A percentile compares a stretch with the other conserved stretches of the same genome.
Evolutionary conservation across 2,113 vertebrate species (phyloP).

Genomic region (Neolamprologus ventralis): DNA sequence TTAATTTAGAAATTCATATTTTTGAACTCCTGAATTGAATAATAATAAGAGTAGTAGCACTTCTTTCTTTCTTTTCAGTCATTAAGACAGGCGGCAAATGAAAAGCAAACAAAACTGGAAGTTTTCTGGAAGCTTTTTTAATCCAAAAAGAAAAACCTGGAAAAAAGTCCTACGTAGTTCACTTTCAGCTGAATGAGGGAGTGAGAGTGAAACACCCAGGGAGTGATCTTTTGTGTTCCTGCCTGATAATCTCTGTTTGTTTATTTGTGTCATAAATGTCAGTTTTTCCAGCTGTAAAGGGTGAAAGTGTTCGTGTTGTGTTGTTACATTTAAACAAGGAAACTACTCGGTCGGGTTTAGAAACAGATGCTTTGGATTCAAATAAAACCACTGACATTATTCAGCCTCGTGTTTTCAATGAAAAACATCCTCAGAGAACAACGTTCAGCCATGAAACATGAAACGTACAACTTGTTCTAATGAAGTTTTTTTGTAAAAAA

Average conservation of each 20-base stretch:
- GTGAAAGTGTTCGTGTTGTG: fast-evolving
- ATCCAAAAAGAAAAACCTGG: not conserved
- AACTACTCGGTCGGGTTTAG: not conserved
- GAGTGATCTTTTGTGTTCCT: not conserved
- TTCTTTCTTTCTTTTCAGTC: not conserved
- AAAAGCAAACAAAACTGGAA: not conserved
- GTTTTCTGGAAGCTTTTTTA: not conserved
- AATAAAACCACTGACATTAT: not conserved
- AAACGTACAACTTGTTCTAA: not conserved
- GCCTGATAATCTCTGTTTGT: not conserved
- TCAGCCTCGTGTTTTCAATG: not conserved
- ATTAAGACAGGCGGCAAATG: not conserved
- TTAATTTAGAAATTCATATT: not conserved
- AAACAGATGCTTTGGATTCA: not conserved
- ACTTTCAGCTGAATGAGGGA: not conserved
- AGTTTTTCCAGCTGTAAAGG: not conserved
- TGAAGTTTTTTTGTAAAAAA: not conserved
- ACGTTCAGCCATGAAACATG: not conserved
- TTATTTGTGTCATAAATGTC: not conserved
- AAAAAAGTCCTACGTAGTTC: not conserved
- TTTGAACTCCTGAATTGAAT: not conserved
- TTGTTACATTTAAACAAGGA: not conserved
- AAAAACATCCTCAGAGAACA: not conserved
- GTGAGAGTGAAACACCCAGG: not conserved
- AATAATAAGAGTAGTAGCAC: not conserved